Conservation (phyloP, 2,797 vertebrate genomes). For the Coregonus sp. region DNA sequence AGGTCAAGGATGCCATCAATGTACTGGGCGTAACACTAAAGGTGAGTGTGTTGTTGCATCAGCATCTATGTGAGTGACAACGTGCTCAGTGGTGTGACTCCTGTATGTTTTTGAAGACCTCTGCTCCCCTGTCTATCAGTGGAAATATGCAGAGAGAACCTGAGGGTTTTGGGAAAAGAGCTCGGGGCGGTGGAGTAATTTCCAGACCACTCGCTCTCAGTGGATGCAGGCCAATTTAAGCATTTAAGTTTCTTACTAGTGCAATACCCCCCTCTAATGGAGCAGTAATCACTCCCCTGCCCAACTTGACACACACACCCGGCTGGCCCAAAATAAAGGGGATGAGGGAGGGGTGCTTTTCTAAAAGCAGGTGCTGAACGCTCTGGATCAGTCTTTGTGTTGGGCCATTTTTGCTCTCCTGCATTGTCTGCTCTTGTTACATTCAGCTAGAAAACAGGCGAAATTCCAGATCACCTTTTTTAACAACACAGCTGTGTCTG, state of each 20-base stretch:
- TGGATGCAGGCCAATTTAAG: conserved; percentile 76
- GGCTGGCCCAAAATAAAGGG: conserved; percentile 71
- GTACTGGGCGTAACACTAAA: conserved; percentile 97
- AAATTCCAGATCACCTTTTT: conserved; percentile 76
- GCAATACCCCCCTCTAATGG: conserved; percentile 68
- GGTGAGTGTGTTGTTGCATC: conserved; percentile 69
- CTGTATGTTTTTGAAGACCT: not conserved
- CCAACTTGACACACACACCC: conserved; percentile 76
- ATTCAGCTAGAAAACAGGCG: conserved; percentile 75
- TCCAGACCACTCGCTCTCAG: conserved; percentile 69
- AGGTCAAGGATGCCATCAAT: conserved; percentile 92
- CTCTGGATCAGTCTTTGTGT: conserved; percentile 77
- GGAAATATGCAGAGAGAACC: conserved; percentile 64
- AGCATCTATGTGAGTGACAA: not conserved
- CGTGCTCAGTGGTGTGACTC: not conserved
- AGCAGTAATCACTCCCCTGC: conserved; percentile 77
- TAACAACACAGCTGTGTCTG: conserved; percentile 72
- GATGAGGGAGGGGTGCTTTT: conserved; percentile 67
- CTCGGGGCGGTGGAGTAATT: conserved; percentile 70
- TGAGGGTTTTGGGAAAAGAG: conserved; percentile 36
- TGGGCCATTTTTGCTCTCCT: conserved; percentile 76
- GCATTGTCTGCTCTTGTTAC: conserved; percentile 77
- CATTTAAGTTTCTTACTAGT: conserved; percentile 69
- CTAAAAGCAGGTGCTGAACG: conserved; percentile 80
- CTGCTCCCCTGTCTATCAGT: not conserved